phyloP scores from a whole-genome alignment of 2,888 invertebrate genomes.

The Chrysolina oricalcia region DNA sequence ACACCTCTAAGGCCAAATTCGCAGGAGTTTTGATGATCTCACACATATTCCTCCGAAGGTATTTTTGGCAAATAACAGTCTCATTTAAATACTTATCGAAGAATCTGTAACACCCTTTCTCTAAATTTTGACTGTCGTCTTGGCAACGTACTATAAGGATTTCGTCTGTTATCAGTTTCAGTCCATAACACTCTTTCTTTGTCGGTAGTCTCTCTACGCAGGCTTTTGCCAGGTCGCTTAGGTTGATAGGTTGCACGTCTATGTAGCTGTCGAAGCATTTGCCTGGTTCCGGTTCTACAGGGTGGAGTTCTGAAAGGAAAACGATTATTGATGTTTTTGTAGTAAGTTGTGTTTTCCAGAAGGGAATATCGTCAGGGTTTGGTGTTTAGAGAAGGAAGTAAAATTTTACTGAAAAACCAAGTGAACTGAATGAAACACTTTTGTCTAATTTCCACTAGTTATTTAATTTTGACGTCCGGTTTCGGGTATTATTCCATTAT shows the following conservation, averaged over 20 bases:
- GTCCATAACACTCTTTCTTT: conserved; percentile 34
- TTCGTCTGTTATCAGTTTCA: conserved; percentile 35
- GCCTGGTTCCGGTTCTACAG: conserved; percentile 34
- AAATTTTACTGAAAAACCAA: too few species aligned
- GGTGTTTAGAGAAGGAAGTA: too few species aligned
- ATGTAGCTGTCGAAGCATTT: conserved; percentile 42
- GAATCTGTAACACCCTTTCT: conserved; percentile 40
- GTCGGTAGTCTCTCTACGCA: conserved; percentile 39
- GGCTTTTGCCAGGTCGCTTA: conserved; percentile 39
- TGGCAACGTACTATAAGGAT: conserved; percentile 36
- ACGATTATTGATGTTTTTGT: background rate
- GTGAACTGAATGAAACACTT: too few species aligned
- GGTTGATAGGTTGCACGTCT: conserved; percentile 42
- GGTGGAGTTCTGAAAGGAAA: conserved; percentile 39
- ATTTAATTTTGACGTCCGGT: too few species aligned
- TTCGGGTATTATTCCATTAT: too few species aligned
- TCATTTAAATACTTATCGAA: conserved; percentile 35
- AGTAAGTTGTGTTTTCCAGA: background rate
- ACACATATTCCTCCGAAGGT: conserved; percentile 33
- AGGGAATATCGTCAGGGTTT: too few species aligned
- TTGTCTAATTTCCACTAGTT: too few species aligned
- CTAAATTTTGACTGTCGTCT: conserved; percentile 5
- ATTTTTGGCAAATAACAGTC: conserved; percentile 39
- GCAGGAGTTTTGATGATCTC: conserved; percentile 42
- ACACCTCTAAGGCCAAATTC: conserved; percentile 38